A percentile compares a stretch with the other conserved stretches of the same genome.
Evolutionary conservation across 1,140 invertebrate genomes (phyloP).

Genomic region (Zaprionus davidi): DNA sequence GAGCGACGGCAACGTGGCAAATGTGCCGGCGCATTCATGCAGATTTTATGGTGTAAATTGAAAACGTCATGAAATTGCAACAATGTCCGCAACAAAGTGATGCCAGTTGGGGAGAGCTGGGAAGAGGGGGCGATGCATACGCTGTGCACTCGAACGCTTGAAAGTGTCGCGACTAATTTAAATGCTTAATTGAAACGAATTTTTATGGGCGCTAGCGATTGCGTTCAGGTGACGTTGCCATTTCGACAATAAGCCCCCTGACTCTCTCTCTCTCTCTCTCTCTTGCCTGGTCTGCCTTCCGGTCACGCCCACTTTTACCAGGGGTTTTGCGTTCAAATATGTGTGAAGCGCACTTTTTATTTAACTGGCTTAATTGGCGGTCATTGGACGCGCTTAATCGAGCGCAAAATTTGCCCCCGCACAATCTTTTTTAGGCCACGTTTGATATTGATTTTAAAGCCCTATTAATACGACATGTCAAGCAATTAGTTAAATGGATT

Average conservation of each 20-base stretch:
- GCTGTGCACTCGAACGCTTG: slow-evolving; percentile 40
- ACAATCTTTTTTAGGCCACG: slow-evolving; percentile 42
- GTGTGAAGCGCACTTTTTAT: slow-evolving; percentile 76
- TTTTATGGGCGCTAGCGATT: slow-evolving; percentile 75
- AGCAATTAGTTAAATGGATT: slow-evolving; percentile 53
- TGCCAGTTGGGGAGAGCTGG: slow-evolving; percentile 21
- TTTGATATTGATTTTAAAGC: slow-evolving; percentile 69
- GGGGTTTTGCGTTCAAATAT: slow-evolving; percentile 60
- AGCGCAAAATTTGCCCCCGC: slow-evolving; percentile 62
- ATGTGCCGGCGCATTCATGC: slow-evolving; percentile 75
- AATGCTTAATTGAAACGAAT: slow-evolving; percentile 84
- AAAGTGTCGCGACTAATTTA: slow-evolving; percentile 83
- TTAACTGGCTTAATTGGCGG: slow-evolving; percentile 80
- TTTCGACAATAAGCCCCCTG: slow-evolving; percentile 29
- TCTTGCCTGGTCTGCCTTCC: not conserved
- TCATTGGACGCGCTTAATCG: slow-evolving; percentile 64
- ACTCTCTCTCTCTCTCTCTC: not conserved
- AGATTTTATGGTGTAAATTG: slow-evolving; percentile 82
- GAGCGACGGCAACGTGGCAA: not conserved
- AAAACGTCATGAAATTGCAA: slow-evolving; percentile 81
- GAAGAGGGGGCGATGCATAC: not conserved
- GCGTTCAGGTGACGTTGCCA: slow-evolving; percentile 59
- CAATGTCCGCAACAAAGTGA: slow-evolving; percentile 65
- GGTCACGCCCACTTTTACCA: not conserved
- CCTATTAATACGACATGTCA: slow-evolving; percentile 60